Conservation (phyloP, 2,113 vertebrate genomes). For the Megaleporinus macrocephalus region DNA sequence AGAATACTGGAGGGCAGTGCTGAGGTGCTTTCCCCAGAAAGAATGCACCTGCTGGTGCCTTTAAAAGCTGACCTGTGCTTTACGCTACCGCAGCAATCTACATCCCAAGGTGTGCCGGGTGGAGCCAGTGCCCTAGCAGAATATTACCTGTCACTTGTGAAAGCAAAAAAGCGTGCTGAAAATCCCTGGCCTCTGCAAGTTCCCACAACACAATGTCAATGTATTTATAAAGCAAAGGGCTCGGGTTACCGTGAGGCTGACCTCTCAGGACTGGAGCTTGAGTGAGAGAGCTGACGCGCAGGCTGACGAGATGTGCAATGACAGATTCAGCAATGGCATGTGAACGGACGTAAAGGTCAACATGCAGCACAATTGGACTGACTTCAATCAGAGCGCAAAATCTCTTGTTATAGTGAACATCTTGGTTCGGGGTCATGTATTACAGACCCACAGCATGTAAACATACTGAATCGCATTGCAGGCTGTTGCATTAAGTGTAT, state of each 20-base stretch:
- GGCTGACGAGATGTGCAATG: slow-evolving; percentile 8
- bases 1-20: neutral
- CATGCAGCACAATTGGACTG: neutral
- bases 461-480: no score
- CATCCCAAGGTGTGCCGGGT: slow-evolving; percentile 38
- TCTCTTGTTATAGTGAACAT: slow-evolving; percentile 9
- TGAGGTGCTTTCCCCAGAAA: slow-evolving; percentile 5
- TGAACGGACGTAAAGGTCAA: slow-evolving; percentile 5
- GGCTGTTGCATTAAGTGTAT: no score
- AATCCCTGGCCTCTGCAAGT: slow-evolving; percentile 45
- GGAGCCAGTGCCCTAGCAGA: neutral
- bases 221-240: slow-evolving; percentile 55
- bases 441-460: no score
- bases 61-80: slow-evolving; percentile 34
- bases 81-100: slow-evolving; percentile 32
- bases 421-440: no score
- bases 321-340: slow-evolving; percentile 14
- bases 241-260: slow-evolving; percentile 49
- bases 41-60: slow-evolving; percentile 27
- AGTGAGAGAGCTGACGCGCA: slow-evolving; percentile 28
- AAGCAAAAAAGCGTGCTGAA: slow-evolving; percentile 46
- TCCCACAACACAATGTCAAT: slow-evolving; percentile 53
- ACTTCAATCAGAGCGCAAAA: neutral
- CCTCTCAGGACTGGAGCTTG: slow-evolving; percentile 16
- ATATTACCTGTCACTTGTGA: slow-evolving; percentile 52